Evolutionary conservation across 2,888 invertebrate species (phyloP).

Genomic region (Cetonia aurata): DNA sequence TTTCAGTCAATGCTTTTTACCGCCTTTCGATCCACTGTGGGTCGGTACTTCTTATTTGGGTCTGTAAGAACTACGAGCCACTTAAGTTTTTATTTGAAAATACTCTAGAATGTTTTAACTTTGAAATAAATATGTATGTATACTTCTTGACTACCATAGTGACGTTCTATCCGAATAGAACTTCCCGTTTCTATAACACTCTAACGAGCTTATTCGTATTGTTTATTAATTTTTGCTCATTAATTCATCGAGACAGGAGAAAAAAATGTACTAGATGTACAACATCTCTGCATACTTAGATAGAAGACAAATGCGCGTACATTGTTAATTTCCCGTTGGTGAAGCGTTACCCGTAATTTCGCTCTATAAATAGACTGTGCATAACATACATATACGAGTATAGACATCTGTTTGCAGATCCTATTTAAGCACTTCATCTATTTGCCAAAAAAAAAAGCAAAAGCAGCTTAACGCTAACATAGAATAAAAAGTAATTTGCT

Average conservation of each 20-base stretch:
- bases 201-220: too few species aligned
- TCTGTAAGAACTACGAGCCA: too few species aligned
- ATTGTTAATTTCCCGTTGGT: slow-evolving; percentile 42
- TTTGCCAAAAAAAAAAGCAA: slow-evolving; percentile 32
- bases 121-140: too few species aligned
- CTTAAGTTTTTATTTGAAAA: too few species aligned
- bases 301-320: slow-evolving; percentile 34
- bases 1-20: too few species aligned
- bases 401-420: slow-evolving; percentile 43
- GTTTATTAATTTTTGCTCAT: too few species aligned
- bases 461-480: slow-evolving; percentile 5
- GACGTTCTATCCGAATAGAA: too few species aligned
- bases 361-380: slow-evolving; percentile 39
- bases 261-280: slow-evolving; percentile 10
- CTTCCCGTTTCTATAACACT: too few species aligned
- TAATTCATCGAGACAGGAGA: not conserved
- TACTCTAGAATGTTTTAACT: too few species aligned
- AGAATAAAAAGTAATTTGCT: slow-evolving; percentile 20
- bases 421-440: slow-evolving; percentile 36
- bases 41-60: too few species aligned
- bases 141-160: too few species aligned
- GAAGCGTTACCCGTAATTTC: slow-evolving; percentile 37
- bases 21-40: too few species aligned
- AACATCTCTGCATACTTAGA: not conserved
- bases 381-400: slow-evolving; percentile 29